phyloP scores from a whole-genome alignment of 1,140 invertebrate species.

The Trachymyrmex septentrionalis region DNA sequence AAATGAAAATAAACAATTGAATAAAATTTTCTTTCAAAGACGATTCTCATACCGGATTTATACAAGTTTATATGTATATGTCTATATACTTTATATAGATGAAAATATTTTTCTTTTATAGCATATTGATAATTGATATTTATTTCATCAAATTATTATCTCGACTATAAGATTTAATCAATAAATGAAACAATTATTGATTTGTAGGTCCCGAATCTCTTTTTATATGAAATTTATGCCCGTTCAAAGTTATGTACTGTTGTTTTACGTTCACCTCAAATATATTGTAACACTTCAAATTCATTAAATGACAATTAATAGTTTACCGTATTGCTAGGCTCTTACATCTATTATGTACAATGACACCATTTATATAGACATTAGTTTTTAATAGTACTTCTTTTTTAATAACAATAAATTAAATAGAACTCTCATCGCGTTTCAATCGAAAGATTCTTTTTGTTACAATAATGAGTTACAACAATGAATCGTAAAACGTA shows the following conservation, averaged over 20 bases:
- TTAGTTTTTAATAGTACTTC: conserved; percentile 75
- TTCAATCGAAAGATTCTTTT: conserved; percentile 69
- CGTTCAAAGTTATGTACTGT: conserved; percentile 14
- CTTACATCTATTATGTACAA: conserved; percentile 86
- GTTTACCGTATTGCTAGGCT: conserved; percentile 79
- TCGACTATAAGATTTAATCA: conserved; percentile 34
- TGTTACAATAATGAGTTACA: conserved; percentile 73
- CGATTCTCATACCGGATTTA: conserved; percentile 31
- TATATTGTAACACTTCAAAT: conserved; percentile 68
- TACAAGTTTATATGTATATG: conserved; percentile 61
- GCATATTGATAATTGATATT: conserved; percentile 20
- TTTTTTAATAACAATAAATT: conserved; percentile 82
- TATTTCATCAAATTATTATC: conserved; percentile 29
- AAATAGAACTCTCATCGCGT: conserved; percentile 77
- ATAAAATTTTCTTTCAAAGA: conserved; percentile 10
- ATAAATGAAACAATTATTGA: conserved; percentile 41
- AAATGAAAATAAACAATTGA: conserved; percentile 28
- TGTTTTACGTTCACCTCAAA: conserved; percentile 42
- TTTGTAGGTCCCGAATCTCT: conserved; percentile 63
- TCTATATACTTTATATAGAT: conserved; percentile 53
- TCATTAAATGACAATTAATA: conserved; percentile 78
- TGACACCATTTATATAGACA: conserved; percentile 83
- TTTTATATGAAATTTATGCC: conserved; percentile 49
- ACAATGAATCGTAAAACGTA: conserved; percentile 72
- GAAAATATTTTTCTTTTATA: conserved; percentile 14